Percentiles rank a stretch among this genome's conserved stretches.
Evolutionary conservation across 2,888 invertebrate genomes (phyloP).

Genomic region (Spisula subtruncata): DNA sequence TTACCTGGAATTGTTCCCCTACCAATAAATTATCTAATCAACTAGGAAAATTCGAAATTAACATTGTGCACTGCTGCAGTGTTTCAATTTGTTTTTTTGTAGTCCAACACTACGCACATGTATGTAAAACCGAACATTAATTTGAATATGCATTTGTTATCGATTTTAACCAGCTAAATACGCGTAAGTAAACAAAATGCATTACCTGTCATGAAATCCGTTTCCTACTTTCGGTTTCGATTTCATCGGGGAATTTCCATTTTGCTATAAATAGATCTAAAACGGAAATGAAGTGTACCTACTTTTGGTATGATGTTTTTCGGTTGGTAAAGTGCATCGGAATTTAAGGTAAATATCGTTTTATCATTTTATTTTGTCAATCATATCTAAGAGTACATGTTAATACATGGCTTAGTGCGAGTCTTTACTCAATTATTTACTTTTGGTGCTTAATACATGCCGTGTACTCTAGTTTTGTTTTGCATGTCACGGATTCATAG

Average conservation of each 20-base stretch:
- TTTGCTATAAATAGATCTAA: not conserved
- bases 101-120: too few species aligned
- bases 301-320: not conserved
- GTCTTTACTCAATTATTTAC: not conserved
- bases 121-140: too few species aligned
- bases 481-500: too few species aligned
- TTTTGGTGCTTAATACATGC: not conserved
- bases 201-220: not conserved
- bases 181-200: too few species aligned
- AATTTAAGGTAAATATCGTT: not conserved
- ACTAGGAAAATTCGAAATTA: too few species aligned
- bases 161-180: too few species aligned
- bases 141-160: too few species aligned
- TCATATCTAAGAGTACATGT: not conserved
- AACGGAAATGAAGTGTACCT: conserved; percentile 8
- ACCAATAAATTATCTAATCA: too few species aligned
- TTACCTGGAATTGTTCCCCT: too few species aligned
- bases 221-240: conserved; percentile 21
- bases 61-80: too few species aligned
- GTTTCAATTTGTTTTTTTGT: too few species aligned
- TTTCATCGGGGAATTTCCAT: not conserved
- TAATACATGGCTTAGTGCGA: not conserved
- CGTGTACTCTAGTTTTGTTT: too few species aligned
- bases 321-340: not conserved
- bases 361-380: not conserved